phyloP scores from a whole-genome alignment of 2,888 invertebrate genomes.

The Apantesis nais region DNA sequence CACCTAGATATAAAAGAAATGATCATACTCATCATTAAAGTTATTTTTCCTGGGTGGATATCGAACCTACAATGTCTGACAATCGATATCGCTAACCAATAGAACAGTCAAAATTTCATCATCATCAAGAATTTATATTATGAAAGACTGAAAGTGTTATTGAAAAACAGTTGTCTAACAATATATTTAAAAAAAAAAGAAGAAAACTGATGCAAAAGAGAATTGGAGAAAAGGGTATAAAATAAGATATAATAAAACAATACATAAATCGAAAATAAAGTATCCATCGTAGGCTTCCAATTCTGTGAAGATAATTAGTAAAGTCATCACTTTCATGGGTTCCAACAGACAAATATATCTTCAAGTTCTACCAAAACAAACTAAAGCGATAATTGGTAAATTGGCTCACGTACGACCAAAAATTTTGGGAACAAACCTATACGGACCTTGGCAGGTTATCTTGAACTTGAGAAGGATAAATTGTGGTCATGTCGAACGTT shows the following conservation, averaged over 20 bases:
- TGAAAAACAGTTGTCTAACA: too few species aligned
- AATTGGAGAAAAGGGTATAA: neutral
- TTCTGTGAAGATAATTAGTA: neutral
- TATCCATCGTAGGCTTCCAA: neutral
- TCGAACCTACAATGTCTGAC: too few species aligned
- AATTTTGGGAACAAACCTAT: slow-evolving; percentile 22
- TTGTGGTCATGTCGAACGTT: slow-evolving; percentile 30
- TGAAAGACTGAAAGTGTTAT: too few species aligned
- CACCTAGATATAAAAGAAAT: too few species aligned
- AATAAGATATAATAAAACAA: neutral
- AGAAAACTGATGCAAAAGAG: too few species aligned
- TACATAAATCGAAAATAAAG: neutral
- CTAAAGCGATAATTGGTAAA: slow-evolving; percentile 39
- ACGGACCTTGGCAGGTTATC: slow-evolving; percentile 18
- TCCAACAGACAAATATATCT: slow-evolving; percentile 27
- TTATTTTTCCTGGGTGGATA: too few species aligned
- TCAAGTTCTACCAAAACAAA: slow-evolving; percentile 38
- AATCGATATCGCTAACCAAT: too few species aligned
- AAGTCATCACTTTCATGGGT: slow-evolving; percentile 20
- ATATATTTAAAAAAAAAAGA: too few species aligned
- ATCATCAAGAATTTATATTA: too few species aligned
- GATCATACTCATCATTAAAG: too few species aligned
- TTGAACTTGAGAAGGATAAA: slow-evolving; percentile 37
- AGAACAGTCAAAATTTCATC: too few species aligned
- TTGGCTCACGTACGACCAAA: slow-evolving; percentile 43